Percentiles rank a stretch among this genome's conserved stretches.
Conservation (phyloP, 2,113 vertebrate genomes). For the Takifugu bimaculatus region DNA sequence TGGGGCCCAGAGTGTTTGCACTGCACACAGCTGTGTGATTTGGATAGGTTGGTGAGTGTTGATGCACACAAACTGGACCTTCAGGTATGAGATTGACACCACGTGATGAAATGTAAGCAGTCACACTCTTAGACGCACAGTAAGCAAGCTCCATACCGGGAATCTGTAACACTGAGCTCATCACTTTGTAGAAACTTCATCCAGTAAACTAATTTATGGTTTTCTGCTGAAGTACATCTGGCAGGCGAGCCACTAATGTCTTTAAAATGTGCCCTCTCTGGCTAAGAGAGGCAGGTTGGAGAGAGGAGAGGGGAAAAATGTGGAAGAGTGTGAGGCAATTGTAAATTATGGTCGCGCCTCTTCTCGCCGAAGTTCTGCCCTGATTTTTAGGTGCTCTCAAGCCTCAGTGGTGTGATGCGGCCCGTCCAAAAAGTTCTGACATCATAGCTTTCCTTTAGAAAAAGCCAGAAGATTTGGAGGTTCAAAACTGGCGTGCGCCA, state of each 20-base stretch:
- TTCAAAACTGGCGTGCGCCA: conserved; percentile 38
- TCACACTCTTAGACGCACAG: conserved; percentile 46
- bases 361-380: conserved; percentile 32
- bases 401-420: conserved; percentile 50
- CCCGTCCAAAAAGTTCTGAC: conserved; percentile 58
- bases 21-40: conserved; percentile 67
- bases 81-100: no score
- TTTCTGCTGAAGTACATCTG: conserved; percentile 77
- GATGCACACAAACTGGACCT: not conserved
- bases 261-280: conserved; percentile 76
- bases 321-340: conserved; percentile 48
- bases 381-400: conserved; percentile 46
- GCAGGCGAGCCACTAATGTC: conserved; percentile 70
- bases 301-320: conserved; percentile 29
- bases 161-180: conserved; percentile 73
- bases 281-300: conserved; percentile 31
- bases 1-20: conserved; percentile 64
- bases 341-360: conserved; percentile 58
- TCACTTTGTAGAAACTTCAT: conserved; percentile 74
- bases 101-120: conserved; percentile 30
- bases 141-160: conserved; percentile 53
- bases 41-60: conserved; percentile 33
- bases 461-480: conserved; percentile 46
- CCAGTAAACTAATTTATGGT: conserved; percentile 80
- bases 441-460: conserved; percentile 58